These are phyloP conservation scores for Vireo altiloquus DNA, from an alignment of 2,113 vertebrate genomes.

Conservation along the genomic window DNA sequence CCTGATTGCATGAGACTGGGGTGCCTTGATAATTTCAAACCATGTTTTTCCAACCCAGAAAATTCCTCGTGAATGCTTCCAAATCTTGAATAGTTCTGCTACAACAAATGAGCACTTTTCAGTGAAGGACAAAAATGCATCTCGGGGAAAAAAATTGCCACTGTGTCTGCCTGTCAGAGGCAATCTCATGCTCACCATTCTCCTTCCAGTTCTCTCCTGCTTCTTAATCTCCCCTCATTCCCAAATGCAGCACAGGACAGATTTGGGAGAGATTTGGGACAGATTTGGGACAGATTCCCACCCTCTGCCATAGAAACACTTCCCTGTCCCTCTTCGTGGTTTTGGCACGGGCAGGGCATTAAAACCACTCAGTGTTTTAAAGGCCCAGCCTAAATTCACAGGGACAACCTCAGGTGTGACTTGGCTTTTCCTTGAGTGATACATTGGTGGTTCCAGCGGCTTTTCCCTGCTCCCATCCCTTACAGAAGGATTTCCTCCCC, in stretches of 20 bases:
- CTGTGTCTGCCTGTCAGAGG: slow-evolving; percentile 30
- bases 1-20: not conserved
- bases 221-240: not conserved
- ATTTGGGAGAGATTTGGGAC: not conserved
- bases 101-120: slow-evolving; percentile 25
- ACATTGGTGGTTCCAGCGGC: fast-evolving
- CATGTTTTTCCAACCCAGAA: not conserved
- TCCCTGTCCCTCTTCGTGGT: not conserved
- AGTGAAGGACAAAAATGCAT: slow-evolving; percentile 17
- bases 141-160: not conserved
- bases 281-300: not conserved
- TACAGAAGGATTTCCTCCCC: not conserved
- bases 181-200: slow-evolving; percentile 31
- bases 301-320: not conserved
- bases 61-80: not conserved
- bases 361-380: not conserved
- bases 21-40: not conserved
- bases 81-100: not conserved
- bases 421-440: not conserved
- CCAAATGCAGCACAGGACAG: not conserved
- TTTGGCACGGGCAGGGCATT: not conserved
- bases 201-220: not conserved
- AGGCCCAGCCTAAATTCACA: not conserved
- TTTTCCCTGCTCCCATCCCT: not conserved
- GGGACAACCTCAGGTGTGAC: not conserved